Percentiles rank a stretch among this genome's conserved stretches.
Evolutionary conservation across 2,888 invertebrate genomes (phyloP).

Genomic region (Phrixothrix hirtus): DNA sequence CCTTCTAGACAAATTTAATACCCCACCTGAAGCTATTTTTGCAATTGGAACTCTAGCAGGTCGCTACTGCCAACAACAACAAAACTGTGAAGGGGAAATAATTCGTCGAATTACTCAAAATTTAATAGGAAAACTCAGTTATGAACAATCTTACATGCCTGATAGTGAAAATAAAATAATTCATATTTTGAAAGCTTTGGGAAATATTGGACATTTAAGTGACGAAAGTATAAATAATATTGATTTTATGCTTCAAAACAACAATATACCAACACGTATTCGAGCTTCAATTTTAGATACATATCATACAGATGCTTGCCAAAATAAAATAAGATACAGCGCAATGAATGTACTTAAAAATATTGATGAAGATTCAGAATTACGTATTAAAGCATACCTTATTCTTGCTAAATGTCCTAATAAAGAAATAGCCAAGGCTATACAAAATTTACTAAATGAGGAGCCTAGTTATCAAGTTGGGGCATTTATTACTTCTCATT

Average conservation of each 20-base stretch:
- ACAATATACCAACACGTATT: constrained; percentile 65
- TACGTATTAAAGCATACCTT: constrained; percentile 85
- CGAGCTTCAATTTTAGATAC: constrained; percentile 80
- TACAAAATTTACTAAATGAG: constrained; percentile 71
- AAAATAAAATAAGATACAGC: constrained; percentile 54
- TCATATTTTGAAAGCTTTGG: constrained; percentile 77
- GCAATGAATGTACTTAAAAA: constrained; percentile 70
- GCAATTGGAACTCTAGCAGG: constrained; percentile 75
- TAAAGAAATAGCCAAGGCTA: constrained; percentile 66
- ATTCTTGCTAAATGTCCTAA: constrained; percentile 77
- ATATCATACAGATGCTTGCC: constrained; percentile 71
- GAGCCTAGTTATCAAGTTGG: constrained; percentile 87
- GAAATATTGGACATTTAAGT: constrained; percentile 72
- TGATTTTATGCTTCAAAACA: constrained; percentile 64
- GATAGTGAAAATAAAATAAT: constrained; percentile 70
- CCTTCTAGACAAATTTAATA: too few species aligned
- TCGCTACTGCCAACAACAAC: constrained; percentile 69
- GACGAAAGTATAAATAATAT: constrained; percentile 65
- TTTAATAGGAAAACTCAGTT: constrained; percentile 66
- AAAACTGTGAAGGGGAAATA: constrained; percentile 66
- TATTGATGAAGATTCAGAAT: constrained; percentile 78
- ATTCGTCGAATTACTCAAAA: constrained; percentile 66
- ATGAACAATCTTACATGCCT: constrained; percentile 67
- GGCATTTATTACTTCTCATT: constrained; percentile 81
- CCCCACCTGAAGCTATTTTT: too few species aligned